A percentile compares a stretch with the other conserved stretches of the same genome.
phyloP scores from a whole-genome alignment of 2,113 vertebrate genomes.

The Canis aureus region DNA sequence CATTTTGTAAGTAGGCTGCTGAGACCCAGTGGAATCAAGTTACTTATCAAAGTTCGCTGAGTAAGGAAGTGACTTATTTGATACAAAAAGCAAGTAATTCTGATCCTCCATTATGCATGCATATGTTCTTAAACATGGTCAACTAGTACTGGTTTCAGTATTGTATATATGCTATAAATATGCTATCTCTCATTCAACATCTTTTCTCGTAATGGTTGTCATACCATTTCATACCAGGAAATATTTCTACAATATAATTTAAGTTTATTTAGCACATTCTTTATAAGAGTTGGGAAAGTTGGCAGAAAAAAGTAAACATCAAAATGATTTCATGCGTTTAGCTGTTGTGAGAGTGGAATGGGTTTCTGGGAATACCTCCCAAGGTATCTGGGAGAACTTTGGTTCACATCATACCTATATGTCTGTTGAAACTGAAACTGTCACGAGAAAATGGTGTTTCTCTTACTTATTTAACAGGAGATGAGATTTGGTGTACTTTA shows the following conservation, averaged over 20 bases:
- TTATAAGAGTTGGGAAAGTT: not conserved
- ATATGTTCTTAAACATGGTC: not conserved
- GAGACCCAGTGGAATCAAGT: not conserved
- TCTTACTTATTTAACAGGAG: constrained; percentile 19
- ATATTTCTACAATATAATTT: not conserved
- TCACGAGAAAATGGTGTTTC: not conserved
- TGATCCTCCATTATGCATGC: not conserved
- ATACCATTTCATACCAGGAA: not conserved
- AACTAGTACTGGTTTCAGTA: not conserved
- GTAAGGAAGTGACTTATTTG: not conserved
- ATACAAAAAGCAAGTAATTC: not conserved
- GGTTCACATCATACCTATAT: not conserved
- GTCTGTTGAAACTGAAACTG: not conserved
- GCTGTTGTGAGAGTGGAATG: not conserved
- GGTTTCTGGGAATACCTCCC: not conserved
- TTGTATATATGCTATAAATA: not conserved
- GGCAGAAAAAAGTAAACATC: not conserved
- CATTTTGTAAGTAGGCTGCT: not conserved
- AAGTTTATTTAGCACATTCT: not conserved
- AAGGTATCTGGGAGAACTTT: not conserved
- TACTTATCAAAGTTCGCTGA: not conserved
- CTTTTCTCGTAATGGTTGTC: not conserved
- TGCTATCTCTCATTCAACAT: not conserved
- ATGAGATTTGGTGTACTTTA: constrained; percentile 31
- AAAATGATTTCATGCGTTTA: not conserved